phyloP scores from a whole-genome alignment of 2,113 vertebrate species.

The Cyprinodon tularosa region DNA sequence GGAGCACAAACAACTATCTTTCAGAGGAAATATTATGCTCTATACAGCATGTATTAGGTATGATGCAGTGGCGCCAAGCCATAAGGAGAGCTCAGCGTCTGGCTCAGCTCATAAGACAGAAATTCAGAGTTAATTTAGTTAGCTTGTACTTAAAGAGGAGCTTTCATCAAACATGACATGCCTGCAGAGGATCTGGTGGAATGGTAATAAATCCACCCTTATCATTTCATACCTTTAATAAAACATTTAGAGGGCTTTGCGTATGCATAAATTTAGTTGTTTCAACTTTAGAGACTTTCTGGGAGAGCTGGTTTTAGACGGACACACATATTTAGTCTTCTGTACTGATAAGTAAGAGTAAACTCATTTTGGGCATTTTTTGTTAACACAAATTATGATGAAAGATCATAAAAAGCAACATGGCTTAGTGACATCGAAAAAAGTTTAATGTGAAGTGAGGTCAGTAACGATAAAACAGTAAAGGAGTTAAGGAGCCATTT shows the following conservation, averaged over 20 bases:
- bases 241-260: conserved; percentile 39
- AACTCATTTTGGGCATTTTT: not conserved
- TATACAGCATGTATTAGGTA: conserved; percentile 10
- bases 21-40: conserved; percentile 18
- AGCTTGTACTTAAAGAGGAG: conserved; percentile 13
- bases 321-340: conserved; percentile 12
- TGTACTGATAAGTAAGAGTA: not conserved
- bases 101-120: not conserved
- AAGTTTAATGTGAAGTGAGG: not conserved
- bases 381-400: not conserved
- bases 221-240: conserved; percentile 32
- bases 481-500: not conserved
- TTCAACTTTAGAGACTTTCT: conserved; percentile 26
- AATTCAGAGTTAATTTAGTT: conserved; percentile 5
- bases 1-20: conserved; percentile 28
- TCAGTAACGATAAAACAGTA: not conserved
- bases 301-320: conserved; percentile 32
- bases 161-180: conserved; percentile 29
- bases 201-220: conserved; percentile 26
- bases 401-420: not conserved
- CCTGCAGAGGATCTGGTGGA: conserved; percentile 41
- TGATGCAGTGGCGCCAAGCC: conserved; percentile 14
- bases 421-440: too few species aligned
- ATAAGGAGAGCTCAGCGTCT: conserved; percentile 22
- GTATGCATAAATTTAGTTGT: conserved; percentile 44